Evolutionary conservation across 2,113 vertebrate species (phyloP).

Genomic region (Papio anubis): DNA sequence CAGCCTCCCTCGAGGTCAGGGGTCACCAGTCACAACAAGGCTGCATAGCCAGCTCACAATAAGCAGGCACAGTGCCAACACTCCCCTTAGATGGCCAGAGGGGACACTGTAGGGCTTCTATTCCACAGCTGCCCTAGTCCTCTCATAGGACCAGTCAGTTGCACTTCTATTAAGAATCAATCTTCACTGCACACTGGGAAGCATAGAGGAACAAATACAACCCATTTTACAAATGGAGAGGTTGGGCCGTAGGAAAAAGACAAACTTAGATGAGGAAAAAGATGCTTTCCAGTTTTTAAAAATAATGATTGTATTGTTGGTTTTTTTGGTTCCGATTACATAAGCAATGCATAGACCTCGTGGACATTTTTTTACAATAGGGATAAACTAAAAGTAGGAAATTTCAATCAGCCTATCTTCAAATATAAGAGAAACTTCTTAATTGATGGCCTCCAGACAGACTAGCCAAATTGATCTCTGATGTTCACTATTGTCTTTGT

Average conservation of each 20-base stretch:
- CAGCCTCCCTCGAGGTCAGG: background rate
- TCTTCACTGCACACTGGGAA: background rate
- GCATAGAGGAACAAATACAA: background rate
- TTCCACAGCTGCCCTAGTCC: too few relatives aligned
- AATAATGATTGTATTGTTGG: background rate
- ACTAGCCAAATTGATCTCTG: background rate
- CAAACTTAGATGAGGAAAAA: background rate
- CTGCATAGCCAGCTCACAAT: background rate
- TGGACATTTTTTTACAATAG: background rate
- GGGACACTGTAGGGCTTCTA: background rate
- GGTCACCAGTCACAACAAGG: background rate
- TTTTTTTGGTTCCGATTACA: background rate
- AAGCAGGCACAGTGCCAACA: background rate
- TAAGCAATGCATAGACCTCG: background rate
- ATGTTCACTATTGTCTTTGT: background rate
- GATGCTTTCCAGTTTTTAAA: background rate
- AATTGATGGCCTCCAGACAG: background rate
- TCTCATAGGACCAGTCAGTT: background rate
- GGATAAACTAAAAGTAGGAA: background rate
- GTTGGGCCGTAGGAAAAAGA: background rate
- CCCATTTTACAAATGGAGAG: background rate
- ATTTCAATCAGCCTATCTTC: background rate
- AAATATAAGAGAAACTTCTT: background rate
- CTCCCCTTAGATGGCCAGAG: background rate
- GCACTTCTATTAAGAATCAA: background rate